A percentile compares a stretch with the other conserved stretches of the same genome.
These are phyloP conservation scores for Phrynocephalus vlangalii DNA, from an alignment of 2,797 vertebrate genomes.

Conservation along the genomic window DNA sequence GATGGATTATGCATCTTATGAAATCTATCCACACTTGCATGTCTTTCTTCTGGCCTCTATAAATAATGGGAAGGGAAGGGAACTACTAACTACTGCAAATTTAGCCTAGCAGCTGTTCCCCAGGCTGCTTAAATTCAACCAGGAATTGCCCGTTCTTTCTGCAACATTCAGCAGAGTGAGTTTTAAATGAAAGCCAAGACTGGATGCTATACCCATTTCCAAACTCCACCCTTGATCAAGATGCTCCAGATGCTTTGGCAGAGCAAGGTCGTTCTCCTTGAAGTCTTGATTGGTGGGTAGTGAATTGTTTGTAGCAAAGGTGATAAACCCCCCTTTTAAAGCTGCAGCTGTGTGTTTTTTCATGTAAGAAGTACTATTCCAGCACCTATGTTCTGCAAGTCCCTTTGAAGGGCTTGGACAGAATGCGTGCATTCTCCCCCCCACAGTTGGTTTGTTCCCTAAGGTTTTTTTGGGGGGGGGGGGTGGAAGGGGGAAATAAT, in stretches of 20 bases:
- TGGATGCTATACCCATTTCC: background rate
- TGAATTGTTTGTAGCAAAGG: rapidly evolving
- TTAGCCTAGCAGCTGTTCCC: background rate
- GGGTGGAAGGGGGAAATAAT: background rate
- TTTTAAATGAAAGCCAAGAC: background rate
- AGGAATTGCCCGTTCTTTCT: background rate
- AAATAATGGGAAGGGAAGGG: background rate
- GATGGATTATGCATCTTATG: constrained; percentile 1
- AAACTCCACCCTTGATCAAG: background rate
- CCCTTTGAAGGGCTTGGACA: background rate
- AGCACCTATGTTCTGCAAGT: background rate
- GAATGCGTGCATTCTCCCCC: background rate
- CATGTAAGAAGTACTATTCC: rapidly evolving
- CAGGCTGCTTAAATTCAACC: background rate
- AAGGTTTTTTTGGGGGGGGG: background rate
- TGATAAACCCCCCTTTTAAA: background rate
- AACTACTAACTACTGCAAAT: background rate
- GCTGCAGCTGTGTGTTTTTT: background rate
- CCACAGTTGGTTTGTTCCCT: background rate
- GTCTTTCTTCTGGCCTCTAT: background rate
- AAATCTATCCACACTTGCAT: background rate
- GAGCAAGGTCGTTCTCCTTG: background rate
- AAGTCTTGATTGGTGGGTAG: constrained; percentile 1
- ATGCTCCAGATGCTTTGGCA: background rate
- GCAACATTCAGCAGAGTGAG: background rate